Evolutionary conservation across 2,888 invertebrate species (phyloP).

Genomic region (Frankliniella fusca): DNA sequence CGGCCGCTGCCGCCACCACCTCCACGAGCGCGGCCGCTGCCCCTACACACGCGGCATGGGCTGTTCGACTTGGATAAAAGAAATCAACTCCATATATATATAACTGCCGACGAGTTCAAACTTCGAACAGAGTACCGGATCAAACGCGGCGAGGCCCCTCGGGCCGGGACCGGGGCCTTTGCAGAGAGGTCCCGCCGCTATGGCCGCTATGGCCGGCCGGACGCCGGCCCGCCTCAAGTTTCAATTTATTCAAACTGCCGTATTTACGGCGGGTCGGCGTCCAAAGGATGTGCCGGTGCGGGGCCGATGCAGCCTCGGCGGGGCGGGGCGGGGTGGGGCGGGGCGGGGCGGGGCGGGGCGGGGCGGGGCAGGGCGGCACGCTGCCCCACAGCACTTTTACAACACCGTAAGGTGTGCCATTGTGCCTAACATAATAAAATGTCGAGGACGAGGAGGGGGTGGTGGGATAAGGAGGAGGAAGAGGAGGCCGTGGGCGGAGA

Average conservation of each 20-base stretch:
- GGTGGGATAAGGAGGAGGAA: background rate
- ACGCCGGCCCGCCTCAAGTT: background rate
- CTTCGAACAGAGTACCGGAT: too few species aligned
- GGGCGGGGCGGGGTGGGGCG: background rate
- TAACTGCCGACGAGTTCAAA: too few species aligned
- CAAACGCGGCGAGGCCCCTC: too few species aligned
- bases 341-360: too few species aligned
- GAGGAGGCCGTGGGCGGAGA: background rate
- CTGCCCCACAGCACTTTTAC: constrained; percentile 4
- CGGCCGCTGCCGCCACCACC: background rate
- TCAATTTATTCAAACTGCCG: background rate
- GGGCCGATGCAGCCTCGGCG: background rate
- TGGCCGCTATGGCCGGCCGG: background rate
- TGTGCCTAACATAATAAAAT: constrained; percentile 21
- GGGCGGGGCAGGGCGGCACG: background rate
- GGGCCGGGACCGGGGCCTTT: too few species aligned
- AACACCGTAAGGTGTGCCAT: constrained; percentile 24
- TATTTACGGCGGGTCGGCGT: background rate
- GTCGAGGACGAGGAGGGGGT: constrained; percentile 6
- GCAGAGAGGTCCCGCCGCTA: too few species aligned
- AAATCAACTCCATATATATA: too few species aligned
- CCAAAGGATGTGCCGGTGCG: background rate
- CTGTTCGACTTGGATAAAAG: too few species aligned
- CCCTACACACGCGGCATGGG: too few species aligned
- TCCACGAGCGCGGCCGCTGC: too few species aligned